Base-by-base conservation (phyloP, 2,113 vertebrate species). In the Epinephelus cyanopodus region DNA sequence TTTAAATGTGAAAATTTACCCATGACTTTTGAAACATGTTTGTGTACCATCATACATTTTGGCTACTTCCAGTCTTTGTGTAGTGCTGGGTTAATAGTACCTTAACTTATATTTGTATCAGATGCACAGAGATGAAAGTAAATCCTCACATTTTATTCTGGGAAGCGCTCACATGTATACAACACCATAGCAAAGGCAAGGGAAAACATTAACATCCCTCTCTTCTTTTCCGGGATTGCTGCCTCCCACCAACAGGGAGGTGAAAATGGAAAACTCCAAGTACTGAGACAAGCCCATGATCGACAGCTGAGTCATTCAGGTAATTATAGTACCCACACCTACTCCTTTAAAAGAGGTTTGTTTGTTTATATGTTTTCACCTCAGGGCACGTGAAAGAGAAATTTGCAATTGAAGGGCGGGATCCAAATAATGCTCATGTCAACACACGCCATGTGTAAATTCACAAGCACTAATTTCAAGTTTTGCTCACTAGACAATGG, bases 181-280 rank as follows among this genome's bases (percentile, higher is more conserved):
- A 69, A 2, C 5, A 70, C 10, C 11, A 14, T 14, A 37, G 13
- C 48, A 8, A 68, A 37, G 21, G 19, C 11, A 52, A 53, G 33
- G n/a, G 14, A 33, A 56, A 58, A 72, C 61, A 39, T 52, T 2
- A 23, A 50, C 53, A 61, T 10, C 17, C 47, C 21, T 57, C 2
- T 75, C 37, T 54, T 63, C 17, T 72, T 61, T 50, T 14, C 37
- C 62, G 13, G 1, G 47, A n/a, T n/a, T 48, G 21, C 13, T 0
- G 3, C 11, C 23, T 83, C 45, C 27, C n/a, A 66, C 19, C 15
- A 70, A 81, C 37, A 42, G 57, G 76, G 7, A 69, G 42, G 58
- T 74, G 37, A 66, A 76, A 77, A 60, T 83, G 80, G 83, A 81
- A 86, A 86, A 83, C 29, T 77, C 52, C 73, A 74, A 37, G n/a